Conservation (phyloP, 2,113 vertebrate genomes). For the Eudyptes chrysolophus region DNA sequence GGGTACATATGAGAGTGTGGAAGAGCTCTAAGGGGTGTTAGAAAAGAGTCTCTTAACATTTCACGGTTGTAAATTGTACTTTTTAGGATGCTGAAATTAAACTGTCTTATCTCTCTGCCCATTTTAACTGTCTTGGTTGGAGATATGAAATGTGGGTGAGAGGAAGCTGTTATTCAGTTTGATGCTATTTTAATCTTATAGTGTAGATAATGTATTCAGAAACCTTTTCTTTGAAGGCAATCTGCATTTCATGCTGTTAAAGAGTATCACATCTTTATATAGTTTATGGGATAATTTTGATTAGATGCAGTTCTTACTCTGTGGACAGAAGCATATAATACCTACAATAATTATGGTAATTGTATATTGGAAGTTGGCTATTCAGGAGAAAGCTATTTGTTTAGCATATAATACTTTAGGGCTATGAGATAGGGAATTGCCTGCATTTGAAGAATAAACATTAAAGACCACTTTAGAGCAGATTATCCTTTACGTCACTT, state of each 20-base stretch:
- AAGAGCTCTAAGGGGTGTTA: not conserved
- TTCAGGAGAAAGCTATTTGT: not conserved
- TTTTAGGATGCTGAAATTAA: not conserved
- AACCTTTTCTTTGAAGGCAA: not conserved
- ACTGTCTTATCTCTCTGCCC: not conserved
- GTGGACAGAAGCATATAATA: not conserved
- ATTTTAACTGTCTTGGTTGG: not conserved
- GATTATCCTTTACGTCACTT: not conserved
- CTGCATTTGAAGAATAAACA: not conserved
- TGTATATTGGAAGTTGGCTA: not conserved
- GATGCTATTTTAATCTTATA: slow-evolving; percentile 10
- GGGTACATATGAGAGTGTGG: not conserved
- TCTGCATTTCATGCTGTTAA: not conserved
- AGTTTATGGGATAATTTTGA: not conserved
- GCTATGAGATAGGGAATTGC: not conserved
- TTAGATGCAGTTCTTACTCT: not conserved
- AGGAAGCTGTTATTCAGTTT: not conserved
- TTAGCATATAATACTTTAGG: not conserved
- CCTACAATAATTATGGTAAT: not conserved
- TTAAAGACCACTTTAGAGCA: not conserved
- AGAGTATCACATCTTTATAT: not conserved
- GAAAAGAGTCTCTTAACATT: not conserved
- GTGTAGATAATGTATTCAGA: slow-evolving; percentile 2
- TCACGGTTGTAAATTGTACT: not conserved
- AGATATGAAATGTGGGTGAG: not conserved